phyloP scores from a whole-genome alignment of 2,888 invertebrate species.

The Globia sparganii region DNA sequence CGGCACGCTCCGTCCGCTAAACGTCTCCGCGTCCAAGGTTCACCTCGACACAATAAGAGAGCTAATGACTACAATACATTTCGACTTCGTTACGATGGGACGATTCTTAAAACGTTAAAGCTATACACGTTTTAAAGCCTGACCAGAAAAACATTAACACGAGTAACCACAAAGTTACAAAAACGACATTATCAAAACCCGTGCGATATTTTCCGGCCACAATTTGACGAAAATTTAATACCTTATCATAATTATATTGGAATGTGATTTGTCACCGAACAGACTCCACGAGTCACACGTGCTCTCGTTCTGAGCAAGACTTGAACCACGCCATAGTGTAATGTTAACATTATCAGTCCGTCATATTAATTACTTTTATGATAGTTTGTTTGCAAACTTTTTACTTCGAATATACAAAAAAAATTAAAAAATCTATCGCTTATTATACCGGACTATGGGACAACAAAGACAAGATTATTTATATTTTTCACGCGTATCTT shows the following conservation, averaged over 20 bases:
- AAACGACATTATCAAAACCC: slow-evolving; percentile 50
- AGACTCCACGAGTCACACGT: slow-evolving; percentile 37
- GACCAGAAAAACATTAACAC: slow-evolving; percentile 64
- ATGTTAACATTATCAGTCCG: slow-evolving; percentile 47
- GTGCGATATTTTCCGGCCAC: slow-evolving; percentile 65
- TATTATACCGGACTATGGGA: background rate
- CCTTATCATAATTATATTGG: slow-evolving; percentile 67
- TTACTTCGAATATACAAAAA: slow-evolving; percentile 26
- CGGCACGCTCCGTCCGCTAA: slow-evolving; percentile 20
- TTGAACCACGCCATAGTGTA: slow-evolving; percentile 3
- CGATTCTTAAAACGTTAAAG: slow-evolving; percentile 84
- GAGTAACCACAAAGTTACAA: slow-evolving; percentile 58
- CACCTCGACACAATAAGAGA: slow-evolving; percentile 74
- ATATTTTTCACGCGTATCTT: background rate
- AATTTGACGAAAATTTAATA: slow-evolving; percentile 64
- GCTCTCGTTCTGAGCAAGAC: slow-evolving; percentile 40
- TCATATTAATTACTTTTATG: slow-evolving; percentile 4
- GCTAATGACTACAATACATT: slow-evolving; percentile 83
- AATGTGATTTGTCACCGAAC: slow-evolving; percentile 62
- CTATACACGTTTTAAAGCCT: slow-evolving; percentile 73
- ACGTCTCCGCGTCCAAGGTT: slow-evolving; percentile 57
- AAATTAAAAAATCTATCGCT: background rate
- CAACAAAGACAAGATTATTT: background rate
- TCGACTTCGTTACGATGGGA: slow-evolving; percentile 86
- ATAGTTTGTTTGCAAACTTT: slow-evolving; percentile 7